Base-by-base conservation (phyloP, 2,888 invertebrate species). In the Acronicta leporina region DNA sequence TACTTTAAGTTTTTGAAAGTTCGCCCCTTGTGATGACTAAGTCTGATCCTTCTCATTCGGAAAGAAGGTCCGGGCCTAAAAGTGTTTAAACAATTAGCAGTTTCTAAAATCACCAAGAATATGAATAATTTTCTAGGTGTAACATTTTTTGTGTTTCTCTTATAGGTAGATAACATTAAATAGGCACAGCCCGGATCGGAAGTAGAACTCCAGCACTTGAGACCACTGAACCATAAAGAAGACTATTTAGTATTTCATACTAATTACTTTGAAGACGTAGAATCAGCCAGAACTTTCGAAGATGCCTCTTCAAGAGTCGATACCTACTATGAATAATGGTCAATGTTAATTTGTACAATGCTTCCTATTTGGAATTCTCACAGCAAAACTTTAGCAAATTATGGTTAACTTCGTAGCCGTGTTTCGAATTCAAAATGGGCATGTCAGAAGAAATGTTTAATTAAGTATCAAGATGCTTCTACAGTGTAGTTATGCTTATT, bases 381-480 rank as follows among this genome's bases (percentile, higher is more conserved):
- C 50, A 55, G 51, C 68, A 64, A 53, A 47, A 14, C 58, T 27
- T 46, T 48, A 42, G 33, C 42, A 72, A 78, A 79, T 79, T 73
- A 79, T 60, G 49, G 48, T 55, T 44, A 68, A 80, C 73, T 76
- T 71, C 73, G 58, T 30, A 51, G 40, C 27, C 60, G 53, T 58
- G 62, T 48, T 53, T 47, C 13, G 68, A 69, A 71, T 71, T 40
- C 42, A 30, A 52, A 75, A 52, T 52, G 45, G 53, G 20, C 16
- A 45, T 43, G 57, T 57, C 50, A 51, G 46, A 30, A 54, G 48
- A 51, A 46, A 57, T 54, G 57, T 60, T 58, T 52, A 49, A 50
- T 47, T 53, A 51, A 40, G 58, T 53, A 16, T 11, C 20, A 38
- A 59, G 53, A 58, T 66, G 66, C 66, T 15, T 49, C 47, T 47